Evolutionary conservation across 92 coral and sea anemone genomes (phyloP), one percentile per base, ranked within the genome.

Genomic region (Epizoanthus illoricatus): DNA sequence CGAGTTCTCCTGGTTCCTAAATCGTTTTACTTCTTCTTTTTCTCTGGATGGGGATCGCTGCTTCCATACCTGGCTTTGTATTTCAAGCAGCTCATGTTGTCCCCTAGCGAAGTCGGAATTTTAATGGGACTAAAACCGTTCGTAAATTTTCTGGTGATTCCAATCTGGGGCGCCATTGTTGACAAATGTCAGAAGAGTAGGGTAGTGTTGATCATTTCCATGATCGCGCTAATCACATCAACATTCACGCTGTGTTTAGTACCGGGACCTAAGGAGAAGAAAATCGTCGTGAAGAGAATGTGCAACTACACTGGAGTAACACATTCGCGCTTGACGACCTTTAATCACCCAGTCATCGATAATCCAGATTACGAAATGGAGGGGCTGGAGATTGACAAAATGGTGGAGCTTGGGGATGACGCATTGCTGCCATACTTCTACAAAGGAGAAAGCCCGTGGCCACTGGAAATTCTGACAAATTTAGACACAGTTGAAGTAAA

Each of bases 111-210:
- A 86, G 99, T 96, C 23, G 99, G 99, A 17, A 93, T 96, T 43
- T 92, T 96, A 4, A 96, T 96, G 99, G 99, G 99, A 49, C 85
- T 96, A 3, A 96, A 96, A 68, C 99, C 99, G 21, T 96, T 96
- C 84, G 98, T 96, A 56, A 96, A 96, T 83, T 96, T 96, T 81
- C 92, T 96, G 42, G 99, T 96, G 19, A 96, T 96, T 58, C 99
- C 99, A 49, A 90, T 96, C 56, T 96, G 99, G 99, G 99, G 99
- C 55, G 99, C 99, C 67, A 96, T 96, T 81, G 99, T 96, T 65
- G 99, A 96, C 80, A 92, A 94, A 71, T 96, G 97, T 65, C 97
- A 96, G 87, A 96, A 96, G 88, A 96, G 99, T 86, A 91, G 92
- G 20, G 69, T 94, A 24, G 99, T 96, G 12, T 89, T 96, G 73